phyloP scores from a whole-genome alignment of 2,113 vertebrate species.

The Ancistrus triradiatus region DNA sequence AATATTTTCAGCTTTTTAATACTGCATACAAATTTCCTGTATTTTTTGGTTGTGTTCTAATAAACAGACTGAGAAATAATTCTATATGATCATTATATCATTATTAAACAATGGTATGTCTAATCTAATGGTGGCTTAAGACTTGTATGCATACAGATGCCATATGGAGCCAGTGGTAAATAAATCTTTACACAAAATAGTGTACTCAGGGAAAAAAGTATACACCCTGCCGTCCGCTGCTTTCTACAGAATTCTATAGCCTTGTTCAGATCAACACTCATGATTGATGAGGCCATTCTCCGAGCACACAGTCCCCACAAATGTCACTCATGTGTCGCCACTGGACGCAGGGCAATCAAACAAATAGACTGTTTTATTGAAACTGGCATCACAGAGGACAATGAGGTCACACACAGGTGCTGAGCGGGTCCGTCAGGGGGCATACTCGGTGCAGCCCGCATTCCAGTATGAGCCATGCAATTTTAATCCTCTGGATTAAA shows the following conservation, averaged over 20 bases:
- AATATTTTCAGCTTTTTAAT: no score
- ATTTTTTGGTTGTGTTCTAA: no score
- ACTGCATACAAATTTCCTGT: no score
- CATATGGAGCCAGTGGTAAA: no score
- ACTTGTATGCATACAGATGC: no score
- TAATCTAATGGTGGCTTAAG: no score
- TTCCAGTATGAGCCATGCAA: slow-evolving; percentile 36
- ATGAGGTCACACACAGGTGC: slow-evolving; percentile 22
- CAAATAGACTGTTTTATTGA: slow-evolving; percentile 37
- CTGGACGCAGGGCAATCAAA: slow-evolving; percentile 23
- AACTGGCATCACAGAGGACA: slow-evolving; percentile 40
- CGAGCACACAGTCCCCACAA: slow-evolving; percentile 8
- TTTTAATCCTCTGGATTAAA: slow-evolving; percentile 46
- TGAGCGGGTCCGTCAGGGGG: slow-evolving; percentile 25
- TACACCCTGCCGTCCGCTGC: no score
- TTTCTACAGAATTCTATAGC: background rate
- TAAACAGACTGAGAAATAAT: no score
- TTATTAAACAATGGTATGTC: no score
- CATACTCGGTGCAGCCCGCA: slow-evolving; percentile 23
- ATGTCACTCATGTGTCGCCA: slow-evolving; percentile 22
- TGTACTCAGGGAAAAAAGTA: no score
- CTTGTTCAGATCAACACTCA: slow-evolving; percentile 2
- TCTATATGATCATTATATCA: no score
- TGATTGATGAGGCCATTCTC: slow-evolving; percentile 1
- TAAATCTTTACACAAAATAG: no score